Evolutionary conservation across 2,797 vertebrate genomes (phyloP).

Genomic region (Ctenosaura bakeri): DNA sequence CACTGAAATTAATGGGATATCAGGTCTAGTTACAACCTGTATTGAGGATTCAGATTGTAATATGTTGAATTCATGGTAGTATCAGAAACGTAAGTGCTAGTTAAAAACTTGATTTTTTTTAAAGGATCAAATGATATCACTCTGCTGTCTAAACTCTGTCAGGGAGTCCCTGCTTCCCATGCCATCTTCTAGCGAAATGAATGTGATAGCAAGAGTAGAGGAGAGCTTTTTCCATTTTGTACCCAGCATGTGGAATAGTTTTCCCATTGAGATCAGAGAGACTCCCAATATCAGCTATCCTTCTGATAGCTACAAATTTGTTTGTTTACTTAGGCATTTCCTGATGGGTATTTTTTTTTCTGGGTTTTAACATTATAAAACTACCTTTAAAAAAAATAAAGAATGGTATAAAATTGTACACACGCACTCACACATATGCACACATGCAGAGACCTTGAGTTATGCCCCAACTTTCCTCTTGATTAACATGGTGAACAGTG

Average conservation of each 20-base stretch:
- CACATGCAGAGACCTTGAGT: neutral
- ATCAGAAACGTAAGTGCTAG: neutral
- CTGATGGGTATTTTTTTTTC: neutral
- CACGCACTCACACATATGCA: too few species aligned
- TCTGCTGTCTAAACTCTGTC: neutral
- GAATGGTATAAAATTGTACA: neutral
- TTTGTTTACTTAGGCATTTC: neutral
- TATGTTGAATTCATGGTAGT: neutral
- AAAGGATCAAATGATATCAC: neutral
- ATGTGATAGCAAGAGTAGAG: neutral
- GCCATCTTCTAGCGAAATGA: neutral
- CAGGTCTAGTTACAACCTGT: neutral
- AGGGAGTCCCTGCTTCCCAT: neutral
- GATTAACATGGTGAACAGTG: too few species aligned
- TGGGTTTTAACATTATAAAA: too few species aligned
- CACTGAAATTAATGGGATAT: neutral
- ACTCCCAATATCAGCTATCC: neutral
- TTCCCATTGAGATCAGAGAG: neutral
- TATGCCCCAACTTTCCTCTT: neutral
- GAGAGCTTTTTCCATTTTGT: neutral
- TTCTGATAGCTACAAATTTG: neutral
- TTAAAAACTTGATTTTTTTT: neutral
- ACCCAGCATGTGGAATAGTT: neutral
- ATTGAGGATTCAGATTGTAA: neutral
- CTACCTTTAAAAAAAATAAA: neutral